Percentiles rank a stretch among this genome's conserved stretches.
Evolutionary conservation across 2,113 vertebrate genomes (phyloP).

Genomic region (Rutilus rutilus): DNA sequence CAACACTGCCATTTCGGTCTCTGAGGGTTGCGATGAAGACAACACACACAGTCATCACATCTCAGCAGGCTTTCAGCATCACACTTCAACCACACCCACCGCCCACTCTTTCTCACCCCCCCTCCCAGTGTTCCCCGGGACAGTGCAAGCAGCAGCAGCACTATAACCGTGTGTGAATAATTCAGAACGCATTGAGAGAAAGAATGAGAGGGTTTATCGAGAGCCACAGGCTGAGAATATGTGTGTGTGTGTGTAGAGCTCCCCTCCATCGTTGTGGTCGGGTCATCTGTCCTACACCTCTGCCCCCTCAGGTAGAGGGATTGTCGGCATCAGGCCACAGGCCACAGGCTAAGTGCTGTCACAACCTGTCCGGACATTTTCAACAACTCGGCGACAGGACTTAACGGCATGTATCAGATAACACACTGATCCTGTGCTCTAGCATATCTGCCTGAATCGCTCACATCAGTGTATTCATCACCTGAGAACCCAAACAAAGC

Average conservation of each 20-base stretch:
- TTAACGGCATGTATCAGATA: slow-evolving; percentile 28
- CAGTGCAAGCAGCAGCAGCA: slow-evolving; percentile 38
- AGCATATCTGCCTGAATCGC: slow-evolving; percentile 1
- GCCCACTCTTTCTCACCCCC: slow-evolving; percentile 12
- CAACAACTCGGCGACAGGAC: slow-evolving; percentile 4
- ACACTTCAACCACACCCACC: slow-evolving; percentile 23
- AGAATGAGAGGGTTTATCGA: slow-evolving; percentile 23
- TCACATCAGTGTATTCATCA: slow-evolving; percentile 16
- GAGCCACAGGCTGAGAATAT: slow-evolving; percentile 28
- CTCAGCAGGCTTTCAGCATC: slow-evolving; percentile 38
- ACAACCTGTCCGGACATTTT: slow-evolving; percentile 24
- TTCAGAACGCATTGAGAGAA: slow-evolving; percentile 42
- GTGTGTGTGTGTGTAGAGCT: neutral
- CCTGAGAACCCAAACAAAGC: slow-evolving; percentile 23
- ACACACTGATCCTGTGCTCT: neutral
- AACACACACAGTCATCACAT: slow-evolving; percentile 17
- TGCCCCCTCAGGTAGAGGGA: neutral
- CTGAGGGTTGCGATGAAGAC: slow-evolving; percentile 1
- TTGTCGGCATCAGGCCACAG: neutral
- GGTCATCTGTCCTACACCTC: neutral
- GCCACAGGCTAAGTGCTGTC: slow-evolving; percentile 23
- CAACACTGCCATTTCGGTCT: neutral
- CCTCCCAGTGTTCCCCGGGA: neutral
- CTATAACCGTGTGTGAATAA: slow-evolving; percentile 59
- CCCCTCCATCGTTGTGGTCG: neutral